Percentiles rank a stretch among this genome's conserved stretches.
These are phyloP conservation scores for Aspidiotus destructor DNA, from an alignment of 2,888 invertebrate species.

Conservation along the genomic window DNA sequence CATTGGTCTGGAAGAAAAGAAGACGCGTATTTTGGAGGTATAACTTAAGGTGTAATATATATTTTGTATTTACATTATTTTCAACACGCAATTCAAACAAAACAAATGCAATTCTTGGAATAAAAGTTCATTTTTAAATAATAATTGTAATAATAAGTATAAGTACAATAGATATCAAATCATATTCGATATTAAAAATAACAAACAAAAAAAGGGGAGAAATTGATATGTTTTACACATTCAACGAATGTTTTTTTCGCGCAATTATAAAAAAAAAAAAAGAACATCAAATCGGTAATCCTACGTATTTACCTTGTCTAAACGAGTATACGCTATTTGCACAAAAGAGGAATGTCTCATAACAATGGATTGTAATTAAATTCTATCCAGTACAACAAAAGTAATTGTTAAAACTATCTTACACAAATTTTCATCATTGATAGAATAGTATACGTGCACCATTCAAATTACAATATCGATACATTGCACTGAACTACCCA, in stretches of 20 bases:
- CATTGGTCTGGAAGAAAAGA: too few relatives aligned
- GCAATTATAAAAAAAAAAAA: background rate
- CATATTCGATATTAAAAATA: conserved; percentile 8
- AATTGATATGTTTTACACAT: conserved; percentile 28
- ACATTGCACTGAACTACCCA: too few relatives aligned
- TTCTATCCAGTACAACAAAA: background rate
- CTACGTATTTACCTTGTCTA: conserved; percentile 19
- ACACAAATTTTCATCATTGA: too few relatives aligned
- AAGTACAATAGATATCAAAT: too few relatives aligned
- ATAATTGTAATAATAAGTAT: too few relatives aligned
- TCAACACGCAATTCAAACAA: conserved; percentile 27
- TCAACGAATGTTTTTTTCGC: background rate
- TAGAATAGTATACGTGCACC: too few relatives aligned
- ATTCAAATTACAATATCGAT: too few relatives aligned
- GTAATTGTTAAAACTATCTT: conserved; percentile 10
- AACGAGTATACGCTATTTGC: conserved; percentile 7
- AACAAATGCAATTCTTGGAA: conserved; percentile 26
- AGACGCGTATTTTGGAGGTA: too few relatives aligned
- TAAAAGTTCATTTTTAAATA: conserved; percentile 16
- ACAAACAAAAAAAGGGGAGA: conserved; percentile 13
- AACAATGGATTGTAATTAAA: background rate
- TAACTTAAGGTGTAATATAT: background rate
- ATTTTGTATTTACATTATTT: conserved; percentile 25
- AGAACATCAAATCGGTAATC: conserved; percentile 13
- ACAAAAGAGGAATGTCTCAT: conserved; percentile 26